Evolutionary conservation across 2,797 vertebrate genomes (phyloP), one percentile per base, ranked within the genome.

Genomic region (Spheniscus humboldti): DNA sequence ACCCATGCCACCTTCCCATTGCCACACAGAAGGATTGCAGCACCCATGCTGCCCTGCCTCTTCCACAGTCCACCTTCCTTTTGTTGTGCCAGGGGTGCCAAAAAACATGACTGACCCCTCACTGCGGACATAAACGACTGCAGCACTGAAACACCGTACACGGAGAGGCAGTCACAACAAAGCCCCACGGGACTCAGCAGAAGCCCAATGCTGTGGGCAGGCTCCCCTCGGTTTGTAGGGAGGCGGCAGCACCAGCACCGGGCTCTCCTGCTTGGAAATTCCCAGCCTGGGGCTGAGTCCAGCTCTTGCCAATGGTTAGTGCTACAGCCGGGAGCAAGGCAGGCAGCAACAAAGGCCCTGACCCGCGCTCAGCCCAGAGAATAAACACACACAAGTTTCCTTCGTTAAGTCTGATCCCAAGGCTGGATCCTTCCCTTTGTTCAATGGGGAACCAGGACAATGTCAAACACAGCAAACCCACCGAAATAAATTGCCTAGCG

Each of bases 301-400:
- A 5, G 88, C 69, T 87, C 91, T 11, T 4, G 3, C 31, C 11
- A 1, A 74, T 12, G 56, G 19, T 3, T 13, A 71, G 35, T 0
- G 67, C 90, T 10, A 22, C 63, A 63, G 73, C 62, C 66, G 5
- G 68, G 41, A 96, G 72, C 76, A 8, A 57, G 63, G 41, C 87
- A 37, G 56, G 37, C 88, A 68, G 62, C 94, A 90, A 94, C 91
- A 90, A 96, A 86, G 91, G 86, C 77, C 60, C 90, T 15, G 80
- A 90, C 82, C 80, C 13, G 1, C 13, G 11, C 62, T 78, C 85
- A 80, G 83, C 73, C 39, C 5, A 6, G 37, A 76, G 73, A 88
- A 85, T 16, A 86, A 83, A 91, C 64, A 67, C 37, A 18, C 1
- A 56, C 50, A 13, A 93, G 71, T 31, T 75, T 24, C 92, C 81